Percentiles rank a stretch among this genome's conserved stretches.
Conservation (phyloP, 1,140 invertebrate species). For the Pogonomyrmex barbatus region DNA sequence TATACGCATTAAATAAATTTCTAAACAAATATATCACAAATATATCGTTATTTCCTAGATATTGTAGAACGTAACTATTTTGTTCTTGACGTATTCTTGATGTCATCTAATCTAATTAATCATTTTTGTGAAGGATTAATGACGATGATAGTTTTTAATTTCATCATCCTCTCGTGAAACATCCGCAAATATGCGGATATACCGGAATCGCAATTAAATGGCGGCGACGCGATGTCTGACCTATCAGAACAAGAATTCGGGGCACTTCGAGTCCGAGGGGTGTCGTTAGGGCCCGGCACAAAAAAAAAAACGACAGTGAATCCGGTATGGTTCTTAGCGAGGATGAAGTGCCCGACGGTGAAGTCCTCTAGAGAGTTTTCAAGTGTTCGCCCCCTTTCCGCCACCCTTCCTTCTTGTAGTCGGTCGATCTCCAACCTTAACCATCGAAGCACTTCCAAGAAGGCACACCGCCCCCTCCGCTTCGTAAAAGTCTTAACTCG, state of each 20-base stretch:
- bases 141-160: constrained; percentile 17
- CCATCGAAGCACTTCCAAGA: constrained; percentile 48
- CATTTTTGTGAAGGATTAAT: background rate
- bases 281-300: constrained; percentile 71
- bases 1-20: no score
- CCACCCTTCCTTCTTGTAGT: background rate
- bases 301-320: constrained; percentile 77
- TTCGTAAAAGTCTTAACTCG: constrained; percentile 53
- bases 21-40: no score
- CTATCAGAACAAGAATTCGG: constrained; percentile 75
- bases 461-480: constrained; percentile 13
- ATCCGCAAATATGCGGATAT: background rate
- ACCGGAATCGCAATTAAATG: constrained; percentile 3
- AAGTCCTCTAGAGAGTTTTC: constrained; percentile 82
- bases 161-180: background rate
- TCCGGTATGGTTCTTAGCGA: constrained; percentile 80
- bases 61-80: background rate
- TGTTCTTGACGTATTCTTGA: background rate
- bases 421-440: constrained; percentile 60
- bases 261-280: constrained; percentile 65
- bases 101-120: background rate
- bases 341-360: constrained; percentile 80
- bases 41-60: no score
- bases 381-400: constrained; percentile 62
- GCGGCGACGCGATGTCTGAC: constrained; percentile 27